Base-by-base conservation (phyloP, 1,140 invertebrate genomes). In the Chymomyza costata region DNA sequence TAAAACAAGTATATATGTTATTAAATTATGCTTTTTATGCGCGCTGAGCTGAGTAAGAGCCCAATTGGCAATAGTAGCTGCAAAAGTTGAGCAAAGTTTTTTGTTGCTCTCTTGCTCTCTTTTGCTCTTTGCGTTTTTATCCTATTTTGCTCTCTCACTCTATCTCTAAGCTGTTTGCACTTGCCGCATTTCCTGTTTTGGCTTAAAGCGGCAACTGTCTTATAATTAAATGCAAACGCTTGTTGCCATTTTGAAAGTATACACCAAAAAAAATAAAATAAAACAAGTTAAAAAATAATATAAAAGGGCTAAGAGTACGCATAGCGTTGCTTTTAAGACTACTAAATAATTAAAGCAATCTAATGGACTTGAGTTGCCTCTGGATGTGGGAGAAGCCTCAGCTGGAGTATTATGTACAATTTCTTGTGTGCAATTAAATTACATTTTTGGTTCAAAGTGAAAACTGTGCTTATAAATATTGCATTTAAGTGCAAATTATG, bases 181-280 rank as follows among this genome's bases (percentile, higher is more conserved):
- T n/a, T n/a, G n/a, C n/a, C n/a, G n/a, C n/a, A n/a, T n/a, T n/a
- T n/a, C n/a, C n/a, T n/a, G n/a, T n/a, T n/a, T n/a, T n/a, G n/a
- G n/a, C n/a, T n/a, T n/a, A n/a, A n/a, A n/a, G n/a, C n/a, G n/a
- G n/a, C n/a, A n/a, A n/a, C n/a, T n/a, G 47, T 45, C 49, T 80
- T 62, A 73, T 78, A 78, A 78, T 78, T 80, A 78, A 78, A 78
- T 80, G 73, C 71, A 78, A 65, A 55, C 54, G 63, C 49, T 69
- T 46, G 61, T 57, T 73, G 55, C 48, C 50, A 80, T 78, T 78
- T 63, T 10, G 25, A n/a, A n/a, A n/a, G n/a, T n/a, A n/a, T n/a
- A n/a, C n/a, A n/a, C n/a, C n/a, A 78, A 59, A 70, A 70, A 44
- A 30, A n/a, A 49, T 41, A 47, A n/a, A n/a, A 38, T 44, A 50